Evolutionary conservation across 2,888 invertebrate genomes (phyloP), one percentile per base, ranked within the genome.

Genomic region (Drosophila austrosaltans): DNA sequence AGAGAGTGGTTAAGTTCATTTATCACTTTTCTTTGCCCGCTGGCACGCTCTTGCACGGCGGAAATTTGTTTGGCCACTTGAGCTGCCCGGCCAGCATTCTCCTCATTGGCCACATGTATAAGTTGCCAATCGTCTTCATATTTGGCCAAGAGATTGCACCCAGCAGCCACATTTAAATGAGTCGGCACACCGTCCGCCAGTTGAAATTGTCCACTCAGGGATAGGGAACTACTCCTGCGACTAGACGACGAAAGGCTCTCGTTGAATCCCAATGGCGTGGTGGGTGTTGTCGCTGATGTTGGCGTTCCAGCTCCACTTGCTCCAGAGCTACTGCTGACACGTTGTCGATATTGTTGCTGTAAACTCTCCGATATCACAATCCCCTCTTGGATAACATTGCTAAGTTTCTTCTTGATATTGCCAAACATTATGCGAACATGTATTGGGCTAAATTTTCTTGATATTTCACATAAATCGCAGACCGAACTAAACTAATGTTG

Each of bases 51-150:
- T 36, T 93, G 92, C 6, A 95, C 90, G 44, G 79, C 82, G 6
- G 92, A 90, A 53, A 95, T 94, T 66, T 92, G 89, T 53, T 90
- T 82, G 59, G 94, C 93, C n/a, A 93, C 82, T 20, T 89, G 72
- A 1, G 93, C 92, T 0, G 94, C 94, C 54, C 91, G 92, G 60
- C 91, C 93, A 1, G 94, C 95, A 91, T 95, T 96, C 60, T 93
- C 93, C 81, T 95, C 95, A 58, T 95, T 94, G 42, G 93, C 90
- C 65, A 93, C 92, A 79, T 95, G 95, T 16, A 96, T 90, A 68
- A 94, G 93, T 68, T 93, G 94, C 96, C 96, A 96, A 66, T 94
- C 93, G 53, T 94, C 92, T 90, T 96, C 95, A 89, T 94, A 95
- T 81, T 94, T 94, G 62, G 94, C 93, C 56, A 96, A 89, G 54